These are phyloP conservation scores for Podotricha telesiphe DNA, from an alignment of 2,888 invertebrate species.

Conservation along the genomic window DNA sequence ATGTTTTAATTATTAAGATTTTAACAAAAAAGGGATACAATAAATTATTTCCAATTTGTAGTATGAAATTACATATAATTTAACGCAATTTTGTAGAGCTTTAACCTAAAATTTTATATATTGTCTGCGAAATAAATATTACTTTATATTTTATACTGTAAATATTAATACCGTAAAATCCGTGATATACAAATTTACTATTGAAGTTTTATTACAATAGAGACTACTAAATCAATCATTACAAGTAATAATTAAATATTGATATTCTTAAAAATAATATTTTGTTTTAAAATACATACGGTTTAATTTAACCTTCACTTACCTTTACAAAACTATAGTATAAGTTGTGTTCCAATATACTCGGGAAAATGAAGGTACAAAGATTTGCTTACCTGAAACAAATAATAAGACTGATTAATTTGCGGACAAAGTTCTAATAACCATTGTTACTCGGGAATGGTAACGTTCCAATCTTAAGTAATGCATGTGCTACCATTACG, in stretches of 20 bases:
- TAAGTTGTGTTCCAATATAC: constrained; percentile 31
- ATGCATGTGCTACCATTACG: constrained; percentile 6
- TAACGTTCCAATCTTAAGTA: constrained; percentile 5
- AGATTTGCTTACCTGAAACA: constrained; percentile 67
- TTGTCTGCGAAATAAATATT: constrained; percentile 22
- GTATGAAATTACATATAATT: background rate
- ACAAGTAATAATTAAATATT: too few relatives aligned
- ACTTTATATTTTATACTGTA: background rate
- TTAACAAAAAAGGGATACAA: background rate
- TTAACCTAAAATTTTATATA: constrained; percentile 20
- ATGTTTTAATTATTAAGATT: constrained; percentile 13
- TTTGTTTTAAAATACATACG: background rate
- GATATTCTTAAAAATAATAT: background rate
- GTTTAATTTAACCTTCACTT: constrained; percentile 15
- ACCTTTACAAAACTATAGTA: constrained; percentile 29
- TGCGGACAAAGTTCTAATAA: constrained; percentile 29
- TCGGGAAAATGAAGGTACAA: constrained; percentile 35
- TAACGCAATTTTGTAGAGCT: constrained; percentile 9
- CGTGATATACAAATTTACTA: too few relatives aligned
- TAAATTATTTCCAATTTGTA: background rate
- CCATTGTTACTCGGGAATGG: constrained; percentile 29
- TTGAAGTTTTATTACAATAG: too few relatives aligned
- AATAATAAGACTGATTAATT: constrained; percentile 51
- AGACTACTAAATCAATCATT: too few relatives aligned
- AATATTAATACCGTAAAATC: too few relatives aligned